Base-by-base conservation (phyloP, 2,888 invertebrate species). In the Diadegma fenestrale region DNA sequence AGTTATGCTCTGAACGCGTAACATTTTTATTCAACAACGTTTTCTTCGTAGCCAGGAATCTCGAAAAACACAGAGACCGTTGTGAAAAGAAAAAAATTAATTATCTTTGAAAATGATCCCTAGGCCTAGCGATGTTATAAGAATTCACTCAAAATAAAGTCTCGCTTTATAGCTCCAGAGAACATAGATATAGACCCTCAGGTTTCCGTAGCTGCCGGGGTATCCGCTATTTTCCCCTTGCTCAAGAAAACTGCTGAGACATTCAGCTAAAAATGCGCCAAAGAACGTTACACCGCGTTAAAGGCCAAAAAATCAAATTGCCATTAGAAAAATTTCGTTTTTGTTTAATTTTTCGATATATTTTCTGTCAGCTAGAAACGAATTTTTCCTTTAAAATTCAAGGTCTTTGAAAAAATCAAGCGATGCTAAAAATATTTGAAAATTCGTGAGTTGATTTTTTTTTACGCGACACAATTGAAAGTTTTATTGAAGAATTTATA, bases 1-100 rank as follows among this genome's bases (percentile, higher is more conserved):
- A 68, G 66, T 63, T 19, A 80, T 51, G 33, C 33, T 64, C 43
- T 66, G 41, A 73, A 63, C 54, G 66, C 64, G 54, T 80, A 66
- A 80, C 73, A 8, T 45, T 12, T 80, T 61, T 48, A 75, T 41
- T 64, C 43, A 12, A 73, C 17, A 43, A 54, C 26, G 8, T 61
- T 63, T 63, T 22, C 14, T 7, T 51, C 14, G 14, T 10, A 33
- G n/a, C 2, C 8, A 33, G 37, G 54, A 73, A 75, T 75, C 71
- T 77, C 71, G 19, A 19, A 58, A 37, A 45, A 45, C n/a, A 43
- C 12, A 61, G 17, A n/a, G 19, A 37, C 33, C 69, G 45, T 51
- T 26, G 69, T 26, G 26, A 3, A 30, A 45, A 61, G 26, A 3
- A 30, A 45, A 61, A 61, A 22, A 61, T 78, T 17, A 22, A 43